These are phyloP conservation scores for Holacanthus passer DNA, from an alignment of 2,113 vertebrate species.

Conservation along the genomic window DNA sequence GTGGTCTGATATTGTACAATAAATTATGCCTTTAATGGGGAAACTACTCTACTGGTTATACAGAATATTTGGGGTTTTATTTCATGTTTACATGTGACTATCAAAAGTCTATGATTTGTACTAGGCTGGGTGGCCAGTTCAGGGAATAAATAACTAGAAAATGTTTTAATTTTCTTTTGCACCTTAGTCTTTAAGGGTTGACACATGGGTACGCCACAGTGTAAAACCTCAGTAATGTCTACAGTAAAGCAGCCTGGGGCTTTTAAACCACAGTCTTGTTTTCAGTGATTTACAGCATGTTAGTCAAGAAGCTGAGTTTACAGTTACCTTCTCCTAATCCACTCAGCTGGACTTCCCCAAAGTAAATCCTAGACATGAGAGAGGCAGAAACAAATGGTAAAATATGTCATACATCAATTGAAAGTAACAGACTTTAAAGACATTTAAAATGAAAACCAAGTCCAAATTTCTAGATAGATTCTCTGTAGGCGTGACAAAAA, in stretches of 20 bases:
- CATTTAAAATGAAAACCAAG: neutral
- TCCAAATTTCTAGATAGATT: neutral
- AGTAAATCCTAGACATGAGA: conserved; percentile 91
- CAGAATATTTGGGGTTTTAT: neutral
- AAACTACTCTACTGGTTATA: no score
- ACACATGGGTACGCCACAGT: neutral
- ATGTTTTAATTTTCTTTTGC: no score
- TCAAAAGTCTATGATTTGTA: neutral
- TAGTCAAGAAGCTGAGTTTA: neutral
- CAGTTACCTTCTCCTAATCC: conserved; percentile 96
- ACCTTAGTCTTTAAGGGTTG: neutral
- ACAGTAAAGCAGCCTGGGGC: neutral
- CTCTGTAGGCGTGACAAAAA: neutral
- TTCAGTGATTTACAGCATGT: neutral
- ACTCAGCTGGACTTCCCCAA: conserved; percentile 97
- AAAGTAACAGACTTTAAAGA: neutral
- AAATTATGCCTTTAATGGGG: no score
- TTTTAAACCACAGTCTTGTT: neutral
- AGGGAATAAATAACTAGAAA: no score
- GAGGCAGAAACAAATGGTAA: conserved; percentile 7
- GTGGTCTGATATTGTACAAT: no score
- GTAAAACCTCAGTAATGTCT: neutral
- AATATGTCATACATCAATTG: neutral
- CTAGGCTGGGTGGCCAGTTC: no score
- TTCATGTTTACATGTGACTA: neutral